Evolutionary conservation across 2,888 invertebrate genomes (phyloP).

Genomic region (Gnatocerus cornutus): DNA sequence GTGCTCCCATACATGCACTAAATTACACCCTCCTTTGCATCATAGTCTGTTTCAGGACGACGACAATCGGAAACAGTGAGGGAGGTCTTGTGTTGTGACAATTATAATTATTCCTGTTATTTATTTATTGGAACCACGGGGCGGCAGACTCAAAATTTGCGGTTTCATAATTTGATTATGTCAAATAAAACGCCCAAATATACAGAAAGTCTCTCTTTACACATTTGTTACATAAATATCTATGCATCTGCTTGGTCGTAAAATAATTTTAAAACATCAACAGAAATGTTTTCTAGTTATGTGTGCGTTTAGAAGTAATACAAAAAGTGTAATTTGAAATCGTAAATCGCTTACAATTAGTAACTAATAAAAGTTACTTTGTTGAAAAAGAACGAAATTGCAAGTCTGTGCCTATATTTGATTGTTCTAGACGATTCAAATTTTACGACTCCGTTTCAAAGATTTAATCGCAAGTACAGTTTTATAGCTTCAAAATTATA

Average conservation of each 20-base stretch:
- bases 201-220: too few relatives aligned
- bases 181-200: background rate
- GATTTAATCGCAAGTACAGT: conserved; percentile 40
- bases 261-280: too few relatives aligned
- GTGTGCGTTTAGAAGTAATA: background rate
- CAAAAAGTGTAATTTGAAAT: background rate
- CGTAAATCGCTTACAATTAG: background rate
- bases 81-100: conserved; percentile 68
- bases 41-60: conserved; percentile 43
- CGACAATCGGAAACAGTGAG: conserved; percentile 51
- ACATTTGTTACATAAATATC: too few relatives aligned
- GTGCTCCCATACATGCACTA: conserved; percentile 59
- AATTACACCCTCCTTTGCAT: conserved; percentile 62
- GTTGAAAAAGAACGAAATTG: conserved; percentile 39
- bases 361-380: conserved; percentile 27
- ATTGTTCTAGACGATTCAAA: conserved; percentile 36
- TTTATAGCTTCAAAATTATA: conserved; percentile 47
- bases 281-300: too few relatives aligned
- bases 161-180: conserved; percentile 29
- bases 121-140: conserved; percentile 51
- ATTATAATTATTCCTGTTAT: conserved; percentile 67
- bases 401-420: conserved; percentile 25
- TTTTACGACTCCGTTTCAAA: conserved; percentile 43
- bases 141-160: conserved; percentile 14
- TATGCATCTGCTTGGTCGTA: too few relatives aligned